Evolutionary conservation across 1,140 invertebrate genomes (phyloP).

Genomic region (Tetramorium simillimum): DNA sequence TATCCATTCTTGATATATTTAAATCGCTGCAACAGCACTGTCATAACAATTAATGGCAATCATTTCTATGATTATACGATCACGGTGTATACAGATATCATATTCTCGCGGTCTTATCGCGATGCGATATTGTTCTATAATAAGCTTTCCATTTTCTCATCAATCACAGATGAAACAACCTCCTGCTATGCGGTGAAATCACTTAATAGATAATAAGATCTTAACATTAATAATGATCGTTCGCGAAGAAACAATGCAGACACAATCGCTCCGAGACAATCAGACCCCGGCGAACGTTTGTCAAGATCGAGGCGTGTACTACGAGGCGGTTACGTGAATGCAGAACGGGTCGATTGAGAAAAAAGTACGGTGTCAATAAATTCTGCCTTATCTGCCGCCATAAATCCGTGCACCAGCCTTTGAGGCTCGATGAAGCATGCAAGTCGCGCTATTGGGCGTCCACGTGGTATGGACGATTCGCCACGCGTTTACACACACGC

Average conservation of each 20-base stretch:
- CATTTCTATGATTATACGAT: neutral
- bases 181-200: neutral
- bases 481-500: neutral
- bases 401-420: conserved; percentile 66
- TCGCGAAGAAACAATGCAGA: neutral
- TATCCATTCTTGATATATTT: neutral
- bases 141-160: conserved; percentile 26
- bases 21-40: neutral
- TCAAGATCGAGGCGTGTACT: conserved; percentile 5
- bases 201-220: conserved; percentile 4
- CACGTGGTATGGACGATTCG: conserved; percentile 41
- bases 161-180: neutral
- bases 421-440: conserved; percentile 70
- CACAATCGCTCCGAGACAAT: conserved; percentile 27
- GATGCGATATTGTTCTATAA: neutral
- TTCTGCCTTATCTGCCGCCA: conserved; percentile 63
- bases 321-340: conserved; percentile 17
- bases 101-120: conserved; percentile 31
- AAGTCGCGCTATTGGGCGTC: conserved; percentile 23
- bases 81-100: neutral
- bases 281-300: conserved; percentile 14
- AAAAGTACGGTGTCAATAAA: conserved; percentile 67
- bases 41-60: neutral
- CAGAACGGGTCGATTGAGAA: conserved; percentile 22
- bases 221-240: conserved; percentile 5